Evolutionary conservation across 2,888 invertebrate species (phyloP).

Genomic region (Mantis religiosa): DNA sequence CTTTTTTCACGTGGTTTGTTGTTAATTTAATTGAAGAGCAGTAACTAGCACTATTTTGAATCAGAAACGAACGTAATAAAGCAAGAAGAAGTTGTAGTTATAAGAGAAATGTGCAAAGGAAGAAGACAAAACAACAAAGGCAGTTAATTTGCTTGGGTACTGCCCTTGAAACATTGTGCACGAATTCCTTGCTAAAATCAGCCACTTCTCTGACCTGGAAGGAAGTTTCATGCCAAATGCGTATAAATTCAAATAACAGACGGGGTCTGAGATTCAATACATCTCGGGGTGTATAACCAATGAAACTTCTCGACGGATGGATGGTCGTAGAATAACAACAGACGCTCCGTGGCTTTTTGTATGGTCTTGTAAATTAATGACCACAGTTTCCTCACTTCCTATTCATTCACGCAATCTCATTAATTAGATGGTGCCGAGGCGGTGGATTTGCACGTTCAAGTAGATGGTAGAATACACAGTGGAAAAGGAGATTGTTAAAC

Average conservation of each 20-base stretch:
- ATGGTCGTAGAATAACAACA: background rate
- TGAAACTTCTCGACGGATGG: background rate
- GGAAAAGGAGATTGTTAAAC: background rate
- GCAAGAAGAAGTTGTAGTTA: too few species aligned
- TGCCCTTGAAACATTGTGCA: background rate
- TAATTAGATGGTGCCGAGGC: background rate
- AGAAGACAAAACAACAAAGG: too few species aligned
- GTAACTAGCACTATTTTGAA: too few species aligned
- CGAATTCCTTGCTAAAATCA: background rate
- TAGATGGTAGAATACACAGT: background rate
- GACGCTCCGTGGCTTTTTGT: background rate
- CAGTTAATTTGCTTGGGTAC: background rate
- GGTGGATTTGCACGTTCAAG: too few species aligned
- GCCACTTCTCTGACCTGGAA: background rate
- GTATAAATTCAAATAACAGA: background rate
- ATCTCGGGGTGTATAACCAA: background rate
- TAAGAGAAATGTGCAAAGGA: too few species aligned
- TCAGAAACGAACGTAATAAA: too few species aligned
- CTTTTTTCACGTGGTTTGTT: too few species aligned
- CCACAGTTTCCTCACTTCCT: slow-evolving; percentile 4
- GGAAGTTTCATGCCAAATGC: background rate
- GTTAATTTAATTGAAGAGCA: too few species aligned
- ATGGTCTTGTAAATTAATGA: slow-evolving; percentile 11
- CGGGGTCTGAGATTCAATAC: background rate
- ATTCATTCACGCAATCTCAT: slow-evolving; percentile 3